Percentiles rank a stretch among this genome's conserved stretches.
phyloP scores from a whole-genome alignment of 2,888 invertebrate genomes.

The Blomia tropicalis region DNA sequence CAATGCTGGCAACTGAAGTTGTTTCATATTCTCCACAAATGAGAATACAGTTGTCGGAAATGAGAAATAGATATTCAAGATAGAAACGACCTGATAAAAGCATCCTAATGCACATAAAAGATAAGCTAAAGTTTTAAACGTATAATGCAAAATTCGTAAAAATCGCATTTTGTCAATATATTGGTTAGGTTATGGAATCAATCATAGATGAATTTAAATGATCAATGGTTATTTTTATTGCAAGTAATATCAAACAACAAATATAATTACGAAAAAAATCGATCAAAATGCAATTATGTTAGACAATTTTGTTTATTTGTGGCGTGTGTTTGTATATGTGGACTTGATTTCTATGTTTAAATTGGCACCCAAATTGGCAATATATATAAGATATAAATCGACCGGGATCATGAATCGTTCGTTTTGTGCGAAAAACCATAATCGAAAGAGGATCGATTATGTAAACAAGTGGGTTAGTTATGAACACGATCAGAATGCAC shows the following conservation, averaged over 20 bases:
- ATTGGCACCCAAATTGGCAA: too few species aligned
- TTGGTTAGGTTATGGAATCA: not conserved
- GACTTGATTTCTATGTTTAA: too few species aligned
- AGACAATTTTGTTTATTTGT: too few species aligned
- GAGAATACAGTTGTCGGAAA: constrained; percentile 19
- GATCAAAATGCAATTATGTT: constrained; percentile 7
- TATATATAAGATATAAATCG: too few species aligned
- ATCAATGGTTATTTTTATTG: not conserved
- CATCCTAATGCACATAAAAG: constrained; percentile 14
- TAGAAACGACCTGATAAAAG: constrained; percentile 8
- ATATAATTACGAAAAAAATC: not conserved
- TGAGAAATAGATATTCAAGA: constrained; percentile 19
- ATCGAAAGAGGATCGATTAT: too few species aligned
- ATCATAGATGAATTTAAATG: not conserved
- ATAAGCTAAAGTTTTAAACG: not conserved
- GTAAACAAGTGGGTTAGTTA: too few species aligned
- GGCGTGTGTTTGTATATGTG: too few species aligned
- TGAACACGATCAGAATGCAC: too few species aligned
- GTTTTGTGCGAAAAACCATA: too few species aligned
- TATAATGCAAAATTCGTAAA: not conserved
- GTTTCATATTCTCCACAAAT: constrained; percentile 10
- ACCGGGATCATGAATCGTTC: too few species aligned
- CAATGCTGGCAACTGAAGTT: constrained; percentile 13
- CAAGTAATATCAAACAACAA: not conserved
- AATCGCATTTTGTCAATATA: not conserved